Conservation (phyloP, 2,797 vertebrate species). For the Moxostoma hubbsi region DNA sequence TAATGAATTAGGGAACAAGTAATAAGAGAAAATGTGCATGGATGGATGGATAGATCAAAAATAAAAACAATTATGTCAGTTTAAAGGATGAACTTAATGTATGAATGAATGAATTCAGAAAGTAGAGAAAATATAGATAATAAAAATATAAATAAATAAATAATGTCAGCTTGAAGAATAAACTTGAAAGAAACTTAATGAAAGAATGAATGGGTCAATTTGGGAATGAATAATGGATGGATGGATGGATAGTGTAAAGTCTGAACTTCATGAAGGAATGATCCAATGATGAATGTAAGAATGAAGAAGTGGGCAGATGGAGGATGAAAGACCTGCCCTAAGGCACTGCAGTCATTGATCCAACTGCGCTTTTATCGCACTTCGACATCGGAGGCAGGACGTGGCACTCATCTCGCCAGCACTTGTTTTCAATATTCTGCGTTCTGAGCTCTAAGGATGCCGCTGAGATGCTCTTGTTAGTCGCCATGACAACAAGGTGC, state of each 20-base stretch:
- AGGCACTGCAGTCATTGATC: slow-evolving; percentile 19
- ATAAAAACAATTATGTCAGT: background rate
- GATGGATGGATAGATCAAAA: background rate
- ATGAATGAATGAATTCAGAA: too few species aligned
- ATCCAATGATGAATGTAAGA: slow-evolving; percentile 18
- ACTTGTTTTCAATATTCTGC: slow-evolving; percentile 50
- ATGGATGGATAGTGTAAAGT: background rate
- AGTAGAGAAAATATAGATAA: background rate
- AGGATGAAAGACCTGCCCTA: slow-evolving; percentile 36
- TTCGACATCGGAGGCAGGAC: slow-evolving; percentile 37
- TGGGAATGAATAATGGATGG: too few species aligned
- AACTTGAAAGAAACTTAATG: too few species aligned
- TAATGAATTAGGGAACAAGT: background rate
- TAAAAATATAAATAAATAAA: background rate
- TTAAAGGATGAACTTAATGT: too few species aligned
- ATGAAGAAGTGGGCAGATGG: background rate
- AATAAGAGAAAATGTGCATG: too few species aligned
- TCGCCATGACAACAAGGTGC: slow-evolving; percentile 69
- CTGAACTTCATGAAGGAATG: slow-evolving; percentile 3
- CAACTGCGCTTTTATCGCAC: slow-evolving; percentile 28
- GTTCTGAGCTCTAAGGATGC: slow-evolving; percentile 55
- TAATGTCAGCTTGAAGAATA: too few species aligned
- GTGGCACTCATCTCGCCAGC: too few species aligned
- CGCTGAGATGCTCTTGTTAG: slow-evolving; percentile 63
- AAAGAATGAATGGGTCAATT: too few species aligned